Conservation (phyloP, 1,140 invertebrate species). For the Drosophila ficusphila region DNA sequence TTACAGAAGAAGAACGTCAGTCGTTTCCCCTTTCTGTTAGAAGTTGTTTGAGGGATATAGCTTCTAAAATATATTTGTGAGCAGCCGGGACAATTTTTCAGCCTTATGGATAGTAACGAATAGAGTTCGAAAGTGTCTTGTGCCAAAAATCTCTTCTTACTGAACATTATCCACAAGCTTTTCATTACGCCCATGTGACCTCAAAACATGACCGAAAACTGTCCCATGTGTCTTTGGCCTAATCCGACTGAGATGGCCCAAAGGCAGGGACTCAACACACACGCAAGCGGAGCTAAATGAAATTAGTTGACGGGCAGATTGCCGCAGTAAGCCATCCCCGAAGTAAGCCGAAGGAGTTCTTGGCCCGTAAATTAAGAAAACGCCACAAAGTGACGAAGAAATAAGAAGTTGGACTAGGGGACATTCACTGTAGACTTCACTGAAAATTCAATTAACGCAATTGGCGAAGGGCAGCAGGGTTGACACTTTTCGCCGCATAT, state of each 20-base stretch:
- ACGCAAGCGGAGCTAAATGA: slow-evolving; percentile 45
- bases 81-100: too few species aligned
- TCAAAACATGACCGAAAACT: slow-evolving; percentile 9
- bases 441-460: slow-evolving; percentile 76
- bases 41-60: too few species aligned
- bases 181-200: not conserved
- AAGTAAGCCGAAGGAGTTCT: slow-evolving; percentile 9
- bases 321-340: slow-evolving; percentile 13
- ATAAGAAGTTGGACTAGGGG: not conserved
- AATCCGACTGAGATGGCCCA: slow-evolving; percentile 43
- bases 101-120: too few species aligned
- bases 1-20: too few species aligned
- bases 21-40: too few species aligned
- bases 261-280: slow-evolving; percentile 30
- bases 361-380: not conserved
- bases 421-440: slow-evolving; percentile 26
- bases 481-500: slow-evolving; percentile 25
- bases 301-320: slow-evolving; percentile 75
- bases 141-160: not conserved
- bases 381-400: not conserved
- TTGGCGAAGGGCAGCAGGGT: slow-evolving; percentile 30
- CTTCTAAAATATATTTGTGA: too few species aligned
- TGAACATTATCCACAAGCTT: not conserved
- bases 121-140: not conserved
- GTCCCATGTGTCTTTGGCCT: slow-evolving; percentile 38